Evolutionary conservation across 2,888 invertebrate species (phyloP), one percentile per base, ranked within the genome.

Genomic region (Anodontia alba): DNA sequence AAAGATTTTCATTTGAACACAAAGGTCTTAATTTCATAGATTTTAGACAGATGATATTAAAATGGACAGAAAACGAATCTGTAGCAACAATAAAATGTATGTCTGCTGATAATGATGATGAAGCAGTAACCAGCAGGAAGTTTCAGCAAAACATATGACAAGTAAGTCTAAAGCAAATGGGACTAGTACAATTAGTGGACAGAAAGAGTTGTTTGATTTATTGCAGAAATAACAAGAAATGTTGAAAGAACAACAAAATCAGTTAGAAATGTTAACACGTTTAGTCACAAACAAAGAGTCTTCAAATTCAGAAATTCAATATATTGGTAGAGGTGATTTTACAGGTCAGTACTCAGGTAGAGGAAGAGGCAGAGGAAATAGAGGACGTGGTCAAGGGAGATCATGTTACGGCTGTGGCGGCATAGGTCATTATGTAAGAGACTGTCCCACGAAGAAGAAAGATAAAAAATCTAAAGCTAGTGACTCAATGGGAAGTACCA

Each of bases 31-130:
- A 31, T 29, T 76, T 80, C 73, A 57, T 54, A 1, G 73, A 76
- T 15, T 80, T 80, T 57, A 67, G 80, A 68, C 49, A 70, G 20
- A 17, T 29, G 12, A 57, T 80, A 29, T 31, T 76, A 26, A 26
- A 54, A n/a, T 80, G 80, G 72, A 29, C 66, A 7, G 66, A 36
- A 20, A 29, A 66, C 66, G 15, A n/a, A n/a, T n/a, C n/a, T n/a
- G n/a, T n/a, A n/a, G n/a, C n/a, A n/a, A n/a, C n/a, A 43, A 17
- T 43, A 17, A 43, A 43, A 17, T 12, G 43, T 43, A 43, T 43
- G 17, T 43, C 43, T 12, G 43, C 43, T 43, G 43, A 43, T 8
- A 17, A 43, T 43, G 43, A 43, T 8, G 43, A 43, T 43, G 17
- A n/a, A n/a, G n/a, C n/a, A n/a, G n/a, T n/a, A n/a, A n/a, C n/a